Evolutionary conservation across 2,797 vertebrate species (phyloP).

Genomic region (Hemitrygon akajei): DNA sequence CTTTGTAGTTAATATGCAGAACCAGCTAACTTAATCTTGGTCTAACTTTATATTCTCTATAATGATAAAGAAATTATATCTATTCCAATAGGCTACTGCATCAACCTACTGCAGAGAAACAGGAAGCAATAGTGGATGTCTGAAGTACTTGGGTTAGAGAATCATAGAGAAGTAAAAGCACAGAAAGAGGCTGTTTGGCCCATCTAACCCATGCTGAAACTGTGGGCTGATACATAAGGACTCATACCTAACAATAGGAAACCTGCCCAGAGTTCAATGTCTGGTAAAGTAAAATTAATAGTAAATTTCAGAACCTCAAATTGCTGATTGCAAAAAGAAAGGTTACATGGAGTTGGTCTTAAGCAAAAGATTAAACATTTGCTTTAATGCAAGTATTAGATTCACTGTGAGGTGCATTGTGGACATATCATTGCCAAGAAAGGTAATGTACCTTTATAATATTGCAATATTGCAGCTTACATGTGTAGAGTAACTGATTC

Average conservation of each 20-base stretch:
- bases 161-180: no score
- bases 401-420: background rate
- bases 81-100: background rate
- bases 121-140: background rate
- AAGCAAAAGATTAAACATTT: no score
- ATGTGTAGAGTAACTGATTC: background rate
- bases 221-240: background rate
- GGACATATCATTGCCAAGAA: background rate
- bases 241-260: background rate
- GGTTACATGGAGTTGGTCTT: background rate
- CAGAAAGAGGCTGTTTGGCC: no score
- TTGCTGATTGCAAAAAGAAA: background rate
- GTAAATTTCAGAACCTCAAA: conserved; percentile 9
- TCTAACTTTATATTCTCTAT: background rate
- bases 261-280: background rate
- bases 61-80: background rate
- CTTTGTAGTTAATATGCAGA: background rate
- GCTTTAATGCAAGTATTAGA: background rate
- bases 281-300: background rate
- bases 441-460: no score
- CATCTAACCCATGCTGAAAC: no score
- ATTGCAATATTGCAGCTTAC: background rate
- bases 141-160: background rate
- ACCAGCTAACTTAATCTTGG: no score
- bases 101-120: background rate